Base-by-base conservation (phyloP, 2,888 invertebrate genomes). In the Hypomecis atomaria region DNA sequence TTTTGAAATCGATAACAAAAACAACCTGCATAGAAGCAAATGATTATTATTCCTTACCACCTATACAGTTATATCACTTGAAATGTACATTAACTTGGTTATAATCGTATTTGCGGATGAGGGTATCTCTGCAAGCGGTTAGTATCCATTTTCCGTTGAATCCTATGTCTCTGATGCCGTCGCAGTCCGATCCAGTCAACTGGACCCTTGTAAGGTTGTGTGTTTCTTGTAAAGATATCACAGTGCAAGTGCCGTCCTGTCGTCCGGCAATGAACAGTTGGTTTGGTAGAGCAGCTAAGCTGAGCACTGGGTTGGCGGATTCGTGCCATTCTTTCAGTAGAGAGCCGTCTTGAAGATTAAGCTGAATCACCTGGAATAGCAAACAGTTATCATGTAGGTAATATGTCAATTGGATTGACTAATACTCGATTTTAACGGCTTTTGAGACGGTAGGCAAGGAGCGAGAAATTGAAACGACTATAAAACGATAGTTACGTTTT, bases 101-200 rank as follows among this genome's bases (percentile, higher is more conserved):
- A 69, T 85, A 89, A 76, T 93, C 92, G 82, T 96, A 96, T 82
- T 95, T 95, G 62, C 96, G 87, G 57, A 96, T 88, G 38, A 82
- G 67, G 4, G 94, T 89, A 79, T 96, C 96, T 68, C 96, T 87
- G 76, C 95, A 95, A 0, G 93, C 94, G 0, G 95, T 94, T 71
- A 94, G 95, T 40, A 96, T 83, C 92, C 93, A 92, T 78, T 92
- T 92, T 4, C 93, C 93, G 77, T 95, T 95, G 69, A 92, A 92
- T 0, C 93, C 86, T 37, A 96, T 83, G 72, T 94, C 94, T 78
- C 96, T 94, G 11, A 96, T 92, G 0, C 96, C 95, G 75, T 96
- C 96, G 82, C 94, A 95, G 76, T 96, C 95, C 0, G 96, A 90
- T 0, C 96, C 96, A 6, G 95, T 95, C n/a, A 96, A 83, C 65